Evolutionary conservation across 2,797 vertebrate genomes (phyloP).

Genomic region (Lutjanus argentimaculatus): DNA sequence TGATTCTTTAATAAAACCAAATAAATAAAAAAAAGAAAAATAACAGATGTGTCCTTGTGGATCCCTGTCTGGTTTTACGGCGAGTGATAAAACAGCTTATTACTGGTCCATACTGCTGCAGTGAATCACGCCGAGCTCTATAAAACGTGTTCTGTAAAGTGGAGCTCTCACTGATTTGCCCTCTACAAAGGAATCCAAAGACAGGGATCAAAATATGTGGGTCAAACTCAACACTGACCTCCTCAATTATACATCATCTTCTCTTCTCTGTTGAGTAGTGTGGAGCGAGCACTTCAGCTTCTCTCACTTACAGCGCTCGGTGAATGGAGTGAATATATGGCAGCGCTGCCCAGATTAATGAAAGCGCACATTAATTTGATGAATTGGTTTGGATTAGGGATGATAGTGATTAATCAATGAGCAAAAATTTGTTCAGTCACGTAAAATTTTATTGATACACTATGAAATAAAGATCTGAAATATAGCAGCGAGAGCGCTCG

Average conservation of each 20-base stretch:
- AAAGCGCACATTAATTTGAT: slow-evolving; percentile 6
- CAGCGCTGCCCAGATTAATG: neutral
- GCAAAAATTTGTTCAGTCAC: too few species aligned
- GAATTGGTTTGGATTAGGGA: neutral
- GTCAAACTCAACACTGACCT: slow-evolving; percentile 40
- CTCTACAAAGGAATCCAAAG: slow-evolving; percentile 43
- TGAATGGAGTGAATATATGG: slow-evolving; percentile 4
- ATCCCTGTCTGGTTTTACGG: neutral
- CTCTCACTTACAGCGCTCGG: neutral
- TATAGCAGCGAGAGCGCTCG: too few species aligned
- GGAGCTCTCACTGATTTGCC: slow-evolving; percentile 14
- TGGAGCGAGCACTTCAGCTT: slow-evolving; percentile 19
- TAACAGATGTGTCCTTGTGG: neutral
- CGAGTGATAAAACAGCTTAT: slow-evolving; percentile 14
- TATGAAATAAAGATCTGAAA: too few species aligned
- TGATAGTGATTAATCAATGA: too few species aligned
- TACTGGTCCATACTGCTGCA: slow-evolving; percentile 5
- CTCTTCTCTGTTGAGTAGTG: slow-evolving; percentile 19
- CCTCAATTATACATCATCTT: slow-evolving; percentile 44
- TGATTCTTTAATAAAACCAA: neutral
- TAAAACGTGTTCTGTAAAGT: slow-evolving; percentile 17
- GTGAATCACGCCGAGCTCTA: slow-evolving; percentile 2
- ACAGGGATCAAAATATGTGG: slow-evolving; percentile 26
- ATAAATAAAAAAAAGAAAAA: neutral
- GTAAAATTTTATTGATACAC: too few species aligned